Percentiles rank a stretch among this genome's conserved stretches.
phyloP scores from a whole-genome alignment of 2,113 vertebrate genomes.

The Pampusana beccarii region DNA sequence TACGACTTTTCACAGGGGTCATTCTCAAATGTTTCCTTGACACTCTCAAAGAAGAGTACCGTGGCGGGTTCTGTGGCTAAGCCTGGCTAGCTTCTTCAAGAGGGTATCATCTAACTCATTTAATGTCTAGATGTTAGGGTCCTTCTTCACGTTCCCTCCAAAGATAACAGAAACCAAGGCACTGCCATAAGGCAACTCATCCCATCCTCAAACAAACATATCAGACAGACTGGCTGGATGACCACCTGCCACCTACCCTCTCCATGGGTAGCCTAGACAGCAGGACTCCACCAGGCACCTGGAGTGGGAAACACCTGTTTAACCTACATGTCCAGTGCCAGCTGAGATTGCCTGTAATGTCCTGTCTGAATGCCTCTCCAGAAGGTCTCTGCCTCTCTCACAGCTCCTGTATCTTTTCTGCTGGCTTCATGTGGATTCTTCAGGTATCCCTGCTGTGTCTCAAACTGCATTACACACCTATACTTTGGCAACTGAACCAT shows the following conservation, averaged over 20 bases:
- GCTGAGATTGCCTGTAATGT: not conserved
- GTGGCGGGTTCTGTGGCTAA: not conserved
- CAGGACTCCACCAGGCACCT: not conserved
- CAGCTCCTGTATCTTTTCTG: not conserved
- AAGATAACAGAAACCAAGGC: not conserved
- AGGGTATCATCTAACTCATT: not conserved
- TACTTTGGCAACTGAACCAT: not conserved
- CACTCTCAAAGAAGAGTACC: not conserved
- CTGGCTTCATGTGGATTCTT: not conserved
- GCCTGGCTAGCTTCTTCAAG: not conserved
- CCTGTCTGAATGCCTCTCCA: not conserved
- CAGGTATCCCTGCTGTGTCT: not conserved
- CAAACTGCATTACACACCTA: not conserved
- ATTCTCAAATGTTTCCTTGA: not conserved
- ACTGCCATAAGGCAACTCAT: not conserved
- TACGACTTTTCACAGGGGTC: not conserved
- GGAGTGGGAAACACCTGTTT: not conserved
- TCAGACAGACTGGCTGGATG: not conserved
- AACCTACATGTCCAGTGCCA: not conserved
- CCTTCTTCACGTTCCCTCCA: not conserved
- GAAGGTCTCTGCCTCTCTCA: not conserved
- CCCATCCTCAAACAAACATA: not conserved
- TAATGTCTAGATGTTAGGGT: not conserved
- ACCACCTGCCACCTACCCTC: too few relatives aligned
- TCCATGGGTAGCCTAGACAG: not conserved